A percentile compares a stretch with the other conserved stretches of the same genome.
Conservation (phyloP, 2,888 invertebrate species). For the Leucophenga maculata region DNA sequence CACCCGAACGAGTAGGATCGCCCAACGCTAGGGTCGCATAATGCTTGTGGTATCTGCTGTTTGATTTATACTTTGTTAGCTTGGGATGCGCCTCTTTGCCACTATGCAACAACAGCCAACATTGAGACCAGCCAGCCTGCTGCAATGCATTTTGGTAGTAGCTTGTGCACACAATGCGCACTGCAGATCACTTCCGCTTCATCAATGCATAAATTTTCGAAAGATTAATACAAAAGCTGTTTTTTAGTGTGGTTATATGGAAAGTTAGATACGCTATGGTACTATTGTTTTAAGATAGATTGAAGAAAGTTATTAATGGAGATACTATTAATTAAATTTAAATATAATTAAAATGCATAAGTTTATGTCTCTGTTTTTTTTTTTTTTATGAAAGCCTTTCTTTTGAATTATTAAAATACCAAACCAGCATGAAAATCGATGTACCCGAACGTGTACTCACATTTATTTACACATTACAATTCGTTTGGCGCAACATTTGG, state of each 20-base stretch:
- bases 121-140: neutral
- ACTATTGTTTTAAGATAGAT: neutral
- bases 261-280: neutral
- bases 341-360: too few species aligned
- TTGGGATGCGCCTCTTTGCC: neutral
- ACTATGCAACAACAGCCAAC: neutral
- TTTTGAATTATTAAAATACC: too few species aligned
- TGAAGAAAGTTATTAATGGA: neutral
- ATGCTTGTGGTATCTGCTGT: neutral
- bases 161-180: neutral
- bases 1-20: neutral
- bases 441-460: too few species aligned
- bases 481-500: too few species aligned
- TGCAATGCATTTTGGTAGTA: too few species aligned
- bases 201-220: neutral
- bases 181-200: constrained; percentile 26
- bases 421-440: too few species aligned
- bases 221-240: neutral
- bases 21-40: neutral
- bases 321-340: too few species aligned
- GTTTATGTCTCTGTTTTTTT: too few species aligned
- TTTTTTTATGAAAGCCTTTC: too few species aligned
- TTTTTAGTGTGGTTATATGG: constrained; percentile 4
- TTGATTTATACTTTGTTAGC: constrained; percentile 21
- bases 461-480: too few species aligned